Evolutionary conservation across 2,888 invertebrate species (phyloP).

Genomic region (Acrocyrtus sp.): DNA sequence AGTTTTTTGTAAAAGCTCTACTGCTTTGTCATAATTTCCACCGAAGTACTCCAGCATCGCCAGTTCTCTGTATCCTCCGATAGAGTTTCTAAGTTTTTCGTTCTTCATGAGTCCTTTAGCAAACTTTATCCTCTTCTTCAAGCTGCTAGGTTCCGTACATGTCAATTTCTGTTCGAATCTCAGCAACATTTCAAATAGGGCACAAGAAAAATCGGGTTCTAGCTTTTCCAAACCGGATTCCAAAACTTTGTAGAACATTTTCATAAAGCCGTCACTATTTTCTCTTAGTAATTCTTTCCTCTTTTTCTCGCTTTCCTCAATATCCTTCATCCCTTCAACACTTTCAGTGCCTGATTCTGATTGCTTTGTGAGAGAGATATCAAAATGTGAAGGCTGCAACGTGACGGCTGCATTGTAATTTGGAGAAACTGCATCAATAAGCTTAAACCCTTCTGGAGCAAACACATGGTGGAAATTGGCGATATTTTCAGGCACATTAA

Average conservation of each 20-base stretch:
- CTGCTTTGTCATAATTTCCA: slow-evolving; percentile 42
- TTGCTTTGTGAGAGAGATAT: no score
- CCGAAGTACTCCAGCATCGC: slow-evolving; percentile 60
- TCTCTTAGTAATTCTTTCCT: slow-evolving; percentile 16
- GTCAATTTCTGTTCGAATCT: slow-evolving; percentile 56
- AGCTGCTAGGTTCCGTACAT: slow-evolving; percentile 4
- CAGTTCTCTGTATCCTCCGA: slow-evolving; percentile 56
- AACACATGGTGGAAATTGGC: slow-evolving; percentile 30
- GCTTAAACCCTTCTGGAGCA: slow-evolving; percentile 60
- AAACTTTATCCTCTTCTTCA: slow-evolving; percentile 48
- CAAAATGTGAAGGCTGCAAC: slow-evolving; percentile 12
- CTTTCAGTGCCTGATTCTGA: neutral
- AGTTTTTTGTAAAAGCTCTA: slow-evolving; percentile 54
- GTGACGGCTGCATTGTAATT: neutral
- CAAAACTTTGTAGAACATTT: slow-evolving; percentile 45
- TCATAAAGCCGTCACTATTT: slow-evolving; percentile 41
- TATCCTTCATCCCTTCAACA: neutral
- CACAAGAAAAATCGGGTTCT: slow-evolving; percentile 46
- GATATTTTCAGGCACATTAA: slow-evolving; percentile 15
- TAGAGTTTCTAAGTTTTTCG: slow-evolving; percentile 58
- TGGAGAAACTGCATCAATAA: slow-evolving; percentile 46
- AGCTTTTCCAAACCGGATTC: slow-evolving; percentile 46
- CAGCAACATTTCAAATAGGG: slow-evolving; percentile 56
- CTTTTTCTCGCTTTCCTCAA: slow-evolving; percentile 16
- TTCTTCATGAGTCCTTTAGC: slow-evolving; percentile 55